These are phyloP conservation scores for Diadumene lineata DNA, from an alignment of 92 coral and sea anemone genomes.

Conservation along the genomic window DNA sequence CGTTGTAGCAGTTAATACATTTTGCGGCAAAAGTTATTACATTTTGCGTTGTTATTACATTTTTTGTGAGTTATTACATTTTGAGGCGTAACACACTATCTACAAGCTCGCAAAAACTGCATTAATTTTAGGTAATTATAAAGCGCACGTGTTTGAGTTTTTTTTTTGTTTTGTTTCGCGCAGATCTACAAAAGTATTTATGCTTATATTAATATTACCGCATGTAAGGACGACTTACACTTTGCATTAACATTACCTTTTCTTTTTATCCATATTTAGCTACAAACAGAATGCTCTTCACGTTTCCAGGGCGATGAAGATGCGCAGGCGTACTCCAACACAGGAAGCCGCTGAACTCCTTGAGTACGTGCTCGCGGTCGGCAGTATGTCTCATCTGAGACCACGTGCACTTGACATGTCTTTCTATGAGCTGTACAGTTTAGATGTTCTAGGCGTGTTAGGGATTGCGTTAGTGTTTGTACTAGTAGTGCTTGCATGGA, in stretches of 20 bases:
- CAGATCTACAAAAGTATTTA: no score
- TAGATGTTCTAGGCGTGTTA: conserved; percentile 38
- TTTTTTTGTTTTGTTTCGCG: no score
- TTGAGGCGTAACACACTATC: no score
- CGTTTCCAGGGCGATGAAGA: conserved; percentile 16
- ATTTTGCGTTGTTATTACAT: no score
- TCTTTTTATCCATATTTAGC: not conserved
- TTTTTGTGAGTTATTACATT: no score
- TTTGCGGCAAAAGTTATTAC: no score
- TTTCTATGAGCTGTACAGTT: conserved; percentile 33
- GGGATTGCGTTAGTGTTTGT: conserved; percentile 1
- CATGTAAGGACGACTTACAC: not conserved
- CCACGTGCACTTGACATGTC: conserved; percentile 31
- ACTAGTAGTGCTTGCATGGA: not conserved
- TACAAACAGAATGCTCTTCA: not conserved
- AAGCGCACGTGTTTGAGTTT: no score
- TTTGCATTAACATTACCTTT: not conserved
- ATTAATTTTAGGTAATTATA: no score
- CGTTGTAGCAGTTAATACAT: no score
- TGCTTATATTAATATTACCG: not conserved
- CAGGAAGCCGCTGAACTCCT: conserved; percentile 29
- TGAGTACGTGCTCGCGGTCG: conserved; percentile 18
- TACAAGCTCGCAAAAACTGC: no score
- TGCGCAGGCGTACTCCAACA: conserved; percentile 31
- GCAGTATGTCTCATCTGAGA: conserved; percentile 24